Percentiles rank a stretch among this genome's conserved stretches.
Evolutionary conservation across 2,888 invertebrate species (phyloP).

Genomic region (Drosophila parthenogenetica): DNA sequence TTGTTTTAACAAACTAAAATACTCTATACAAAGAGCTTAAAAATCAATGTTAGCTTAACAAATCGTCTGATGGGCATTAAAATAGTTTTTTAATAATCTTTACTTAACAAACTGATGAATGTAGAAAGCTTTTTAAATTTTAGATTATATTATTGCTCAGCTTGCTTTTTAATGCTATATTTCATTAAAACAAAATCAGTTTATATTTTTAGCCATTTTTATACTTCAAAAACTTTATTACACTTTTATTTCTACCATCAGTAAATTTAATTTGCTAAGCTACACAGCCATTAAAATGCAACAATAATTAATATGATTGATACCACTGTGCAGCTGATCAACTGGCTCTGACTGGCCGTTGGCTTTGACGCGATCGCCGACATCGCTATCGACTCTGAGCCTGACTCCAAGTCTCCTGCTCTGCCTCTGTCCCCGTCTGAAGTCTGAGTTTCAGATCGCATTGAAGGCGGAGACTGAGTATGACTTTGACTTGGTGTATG

Average conservation of each 20-base stretch:
- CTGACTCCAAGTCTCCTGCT: constrained; percentile 2
- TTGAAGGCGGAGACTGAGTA: constrained; percentile 16
- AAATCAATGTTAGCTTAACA: no score
- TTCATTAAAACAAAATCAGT: no score
- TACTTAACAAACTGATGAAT: no score
- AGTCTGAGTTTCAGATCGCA: constrained; percentile 17
- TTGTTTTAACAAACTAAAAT: no score
- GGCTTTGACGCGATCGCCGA: constrained; percentile 17
- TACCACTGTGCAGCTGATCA: constrained; percentile 43
- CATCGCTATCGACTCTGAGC: not conserved
- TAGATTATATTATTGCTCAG: no score
- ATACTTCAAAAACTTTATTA: not conserved
- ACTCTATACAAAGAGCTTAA: no score
- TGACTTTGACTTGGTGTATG: constrained; percentile 19
- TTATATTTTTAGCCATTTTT: no score
- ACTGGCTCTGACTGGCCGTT: constrained; percentile 12
- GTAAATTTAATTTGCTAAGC: not conserved
- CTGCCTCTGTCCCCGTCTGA: constrained; percentile 8
- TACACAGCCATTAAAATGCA: not conserved
- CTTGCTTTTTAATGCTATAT: no score
- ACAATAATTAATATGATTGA: constrained; percentile 10
- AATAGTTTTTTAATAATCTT: no score
- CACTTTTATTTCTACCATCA: not conserved
- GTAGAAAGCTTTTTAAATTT: no score
- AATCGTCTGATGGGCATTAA: no score